Conservation (phyloP, 2,113 vertebrate genomes). For the Gnathonemus longibarbis region DNA sequence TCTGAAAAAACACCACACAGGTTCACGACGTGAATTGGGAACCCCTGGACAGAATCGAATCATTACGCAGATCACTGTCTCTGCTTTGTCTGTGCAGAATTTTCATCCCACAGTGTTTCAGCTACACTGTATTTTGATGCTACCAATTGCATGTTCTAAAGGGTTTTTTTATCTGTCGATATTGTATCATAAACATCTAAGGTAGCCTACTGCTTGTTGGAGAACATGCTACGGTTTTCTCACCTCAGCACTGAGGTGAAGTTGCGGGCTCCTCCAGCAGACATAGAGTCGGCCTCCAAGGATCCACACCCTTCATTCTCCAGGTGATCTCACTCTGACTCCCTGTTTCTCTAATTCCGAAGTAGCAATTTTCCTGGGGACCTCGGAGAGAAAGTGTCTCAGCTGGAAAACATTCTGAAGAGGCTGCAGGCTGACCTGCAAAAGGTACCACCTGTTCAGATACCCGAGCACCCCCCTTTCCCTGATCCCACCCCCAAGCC, state of each 20-base stretch:
- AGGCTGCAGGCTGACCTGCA: slow-evolving; percentile 80
- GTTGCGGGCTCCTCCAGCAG: background rate
- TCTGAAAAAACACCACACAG: background rate
- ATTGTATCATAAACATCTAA: background rate
- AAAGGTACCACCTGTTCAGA: slow-evolving; percentile 66
- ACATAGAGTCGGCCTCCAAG: background rate
- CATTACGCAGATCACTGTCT: background rate
- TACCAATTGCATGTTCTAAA: background rate
- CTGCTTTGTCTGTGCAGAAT: background rate
- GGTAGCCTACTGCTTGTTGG: background rate
- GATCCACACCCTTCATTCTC: background rate
- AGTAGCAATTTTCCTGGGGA: slow-evolving; percentile 61
- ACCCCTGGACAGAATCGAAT: background rate
- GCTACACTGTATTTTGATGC: background rate
- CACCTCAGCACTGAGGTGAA: background rate
- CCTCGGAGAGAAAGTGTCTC: slow-evolving; percentile 79
- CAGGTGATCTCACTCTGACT: background rate
- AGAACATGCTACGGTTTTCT: background rate
- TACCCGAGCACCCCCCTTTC: background rate
- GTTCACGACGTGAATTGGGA: background rate
- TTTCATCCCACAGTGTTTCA: background rate
- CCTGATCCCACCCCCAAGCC: background rate
- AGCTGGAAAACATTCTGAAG: slow-evolving; percentile 78
- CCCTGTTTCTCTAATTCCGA: background rate
- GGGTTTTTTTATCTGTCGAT: background rate